Base-by-base conservation (phyloP, 2,797 vertebrate genomes). In the Xenopus petersii region DNA sequence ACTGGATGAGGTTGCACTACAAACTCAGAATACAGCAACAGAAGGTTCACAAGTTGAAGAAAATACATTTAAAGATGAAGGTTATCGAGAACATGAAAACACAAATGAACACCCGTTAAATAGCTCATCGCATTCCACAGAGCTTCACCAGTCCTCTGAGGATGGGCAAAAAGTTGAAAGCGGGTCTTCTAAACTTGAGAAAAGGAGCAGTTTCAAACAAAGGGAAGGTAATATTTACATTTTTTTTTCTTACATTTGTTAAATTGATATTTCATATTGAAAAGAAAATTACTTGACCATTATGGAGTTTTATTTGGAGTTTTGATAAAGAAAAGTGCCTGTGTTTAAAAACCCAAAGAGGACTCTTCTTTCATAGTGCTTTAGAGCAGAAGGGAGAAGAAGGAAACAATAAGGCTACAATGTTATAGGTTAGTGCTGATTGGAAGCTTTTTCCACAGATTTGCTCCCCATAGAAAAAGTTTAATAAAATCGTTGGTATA, bases 61-160 rank as follows among this genome's bases (percentile, higher is more conserved):
- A 24, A 36, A 63, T 63, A 16, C 7, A 12, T 63, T 36, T 10
- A n/a, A 42, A 15, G 42, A 10, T 64, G 67, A 64, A 56, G 16
- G 2, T 6, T 13, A 5, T 12, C 12, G 61, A 36, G 49, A 49
- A 65, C 82, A 89, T 66, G 89, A 91, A 71, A 86, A 81, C 56
- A 88, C 87, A 10, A 87, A 86, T 0, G 89, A 91, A 73, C 88
- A 90, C 0, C 76, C 81, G 0, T 82, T 89, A 36, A 90, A 89
- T 0, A 88, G 89, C 77, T 90, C 91, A 17, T 89, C 87, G 0
- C 88, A 88, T 10, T 89, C 88, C 0, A 83, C 88, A 54, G 75
- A 86, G 0, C 82, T 86, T 30, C 81, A 88, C n/a, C 59, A 85
- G 1, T 77, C 80, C 55, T 85, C 81, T 63, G 36, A 56, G 17